Evolutionary conservation across 37 sponge, comb jelly and placozoan species (phyloP), one percentile per base, ranked within the genome.

Genomic region (Aphrocallistes beatrix): DNA sequence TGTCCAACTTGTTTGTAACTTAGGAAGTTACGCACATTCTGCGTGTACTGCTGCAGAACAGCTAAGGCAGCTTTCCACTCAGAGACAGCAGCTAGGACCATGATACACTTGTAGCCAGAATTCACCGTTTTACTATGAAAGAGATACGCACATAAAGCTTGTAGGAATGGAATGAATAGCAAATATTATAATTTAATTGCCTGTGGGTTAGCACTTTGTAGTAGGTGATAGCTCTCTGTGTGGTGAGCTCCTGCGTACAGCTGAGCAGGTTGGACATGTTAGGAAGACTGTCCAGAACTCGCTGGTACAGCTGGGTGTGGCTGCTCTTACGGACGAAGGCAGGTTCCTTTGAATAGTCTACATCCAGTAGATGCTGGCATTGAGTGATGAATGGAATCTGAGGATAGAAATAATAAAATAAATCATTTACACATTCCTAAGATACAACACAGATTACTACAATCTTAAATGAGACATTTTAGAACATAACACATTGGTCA

Each of bases 31-130:
- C 32, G 10, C 34, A 60, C 75, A 60, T 60, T 60, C 3, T 60
- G 75, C n/a, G 75, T 60, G 75, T 60, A 60, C 34, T 60, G 75
- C 34, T 60, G 75, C 34, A 60, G 75, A 32, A 60, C 75, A 60
- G 6, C n/a, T 13, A 60, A 28, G 10, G 75, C 75, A 60, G 21
- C n/a, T 28, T 13, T 60, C 75, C 75, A 60, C 34, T 60, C 75
- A 32, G 75, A 3, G 8, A 60, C 75, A 60, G 75, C 75, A 21
- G 75, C 75, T 60, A 60, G 75, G 10, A 60, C n/a, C 34, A 32
- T 6, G 8, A 60, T 60, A 60, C 75, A 60, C n/a, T 60, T 60
- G 34, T 32, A 25, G 21, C 75, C 75, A 13, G 75, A 60, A 13
- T 60, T 60, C 28, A 60, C 28, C 3, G 8, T 13, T 13, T 60